These are phyloP conservation scores for Abrostola triplasia DNA, from an alignment of 2,888 invertebrate genomes.

Conservation along the genomic window DNA sequence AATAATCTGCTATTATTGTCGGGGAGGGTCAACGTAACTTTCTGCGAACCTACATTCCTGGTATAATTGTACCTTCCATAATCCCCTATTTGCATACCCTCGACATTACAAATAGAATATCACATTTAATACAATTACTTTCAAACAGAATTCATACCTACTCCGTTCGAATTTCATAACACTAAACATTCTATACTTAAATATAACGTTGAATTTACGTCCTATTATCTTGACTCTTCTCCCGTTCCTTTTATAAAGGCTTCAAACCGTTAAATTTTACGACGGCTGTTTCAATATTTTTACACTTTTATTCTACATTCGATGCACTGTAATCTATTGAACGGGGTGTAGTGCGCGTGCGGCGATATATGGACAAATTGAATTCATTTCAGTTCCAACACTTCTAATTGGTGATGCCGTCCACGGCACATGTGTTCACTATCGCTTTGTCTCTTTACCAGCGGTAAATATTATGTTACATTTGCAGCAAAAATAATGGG, in stretches of 20 bases:
- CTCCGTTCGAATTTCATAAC: constrained; percentile 25
- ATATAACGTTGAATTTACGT: constrained; percentile 40
- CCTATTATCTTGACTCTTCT: constrained; percentile 32
- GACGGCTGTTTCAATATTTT: constrained; percentile 45
- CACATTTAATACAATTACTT: constrained; percentile 10
- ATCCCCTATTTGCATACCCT: constrained; percentile 49
- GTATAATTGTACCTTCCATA: constrained; percentile 57
- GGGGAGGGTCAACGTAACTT: constrained; percentile 66
- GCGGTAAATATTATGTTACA: constrained; percentile 2
- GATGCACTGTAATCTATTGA: constrained; percentile 38
- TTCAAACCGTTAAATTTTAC: constrained; percentile 46
- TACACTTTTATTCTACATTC: constrained; percentile 23
- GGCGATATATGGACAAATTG: constrained; percentile 60
- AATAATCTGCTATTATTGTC: constrained; percentile 63
- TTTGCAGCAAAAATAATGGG: neutral
- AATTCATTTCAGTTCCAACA: constrained; percentile 66
- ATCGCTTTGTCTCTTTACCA: constrained; percentile 26
- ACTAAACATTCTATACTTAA: constrained; percentile 33
- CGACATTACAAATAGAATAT: constrained; percentile 21
- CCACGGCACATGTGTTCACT: constrained; percentile 32
- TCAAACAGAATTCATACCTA: constrained; percentile 18
- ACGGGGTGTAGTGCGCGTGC: constrained; percentile 43
- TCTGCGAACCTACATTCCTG: constrained; percentile 47
- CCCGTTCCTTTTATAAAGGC: constrained; percentile 29
- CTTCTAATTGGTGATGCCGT: constrained; percentile 70